These are phyloP conservation scores for Tribolium castaneum DNA, from an alignment of 1,140 invertebrate species.

Conservation along the genomic window DNA sequence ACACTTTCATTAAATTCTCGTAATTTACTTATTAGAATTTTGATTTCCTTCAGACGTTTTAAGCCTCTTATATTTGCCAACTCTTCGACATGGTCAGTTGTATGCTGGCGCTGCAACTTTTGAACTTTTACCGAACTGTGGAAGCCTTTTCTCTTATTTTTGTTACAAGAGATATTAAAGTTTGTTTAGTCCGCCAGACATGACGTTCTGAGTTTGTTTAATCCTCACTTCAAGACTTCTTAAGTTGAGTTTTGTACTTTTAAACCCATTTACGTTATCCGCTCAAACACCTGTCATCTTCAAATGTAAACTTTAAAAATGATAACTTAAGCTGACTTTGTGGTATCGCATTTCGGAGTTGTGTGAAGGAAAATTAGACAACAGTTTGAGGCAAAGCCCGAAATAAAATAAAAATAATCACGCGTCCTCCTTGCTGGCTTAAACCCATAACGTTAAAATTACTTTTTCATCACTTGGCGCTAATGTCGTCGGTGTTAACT, in stretches of 20 bases:
- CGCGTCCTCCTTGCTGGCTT: not conserved
- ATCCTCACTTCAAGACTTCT: not conserved
- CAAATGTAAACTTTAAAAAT: not conserved
- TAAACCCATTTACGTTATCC: not conserved
- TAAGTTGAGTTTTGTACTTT: not conserved
- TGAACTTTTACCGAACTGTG: not conserved
- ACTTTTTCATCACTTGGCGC: constrained; percentile 29
- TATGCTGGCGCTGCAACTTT: not conserved
- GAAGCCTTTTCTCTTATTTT: not conserved
- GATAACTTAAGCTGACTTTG: not conserved
- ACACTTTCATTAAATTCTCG: no score
- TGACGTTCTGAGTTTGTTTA: not conserved
- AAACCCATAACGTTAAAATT: constrained; percentile 27
- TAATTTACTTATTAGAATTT: no score
- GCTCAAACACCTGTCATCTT: not conserved
- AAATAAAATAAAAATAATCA: constrained; percentile 29
- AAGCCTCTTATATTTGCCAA: not conserved
- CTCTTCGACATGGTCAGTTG: not conserved
- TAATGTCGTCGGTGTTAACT: constrained; percentile 17
- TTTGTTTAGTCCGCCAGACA: not conserved
- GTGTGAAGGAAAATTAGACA: not conserved
- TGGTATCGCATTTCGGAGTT: no score
- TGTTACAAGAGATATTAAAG: not conserved
- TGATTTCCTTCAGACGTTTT: not conserved
- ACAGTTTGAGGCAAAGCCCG: not conserved